Evolutionary conservation across 2,888 invertebrate genomes (phyloP).

Genomic region (Sturmia bella): DNA sequence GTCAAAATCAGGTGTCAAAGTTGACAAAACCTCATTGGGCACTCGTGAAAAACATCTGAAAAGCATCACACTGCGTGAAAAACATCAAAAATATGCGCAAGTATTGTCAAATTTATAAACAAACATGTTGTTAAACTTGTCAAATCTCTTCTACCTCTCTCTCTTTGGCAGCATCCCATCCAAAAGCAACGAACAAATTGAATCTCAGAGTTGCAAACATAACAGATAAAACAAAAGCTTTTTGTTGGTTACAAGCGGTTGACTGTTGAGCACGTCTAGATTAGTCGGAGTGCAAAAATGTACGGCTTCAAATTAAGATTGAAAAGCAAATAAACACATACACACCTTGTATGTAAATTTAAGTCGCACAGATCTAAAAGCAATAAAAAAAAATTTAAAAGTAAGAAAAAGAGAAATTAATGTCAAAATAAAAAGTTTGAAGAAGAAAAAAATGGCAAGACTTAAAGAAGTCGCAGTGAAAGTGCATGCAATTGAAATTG

Average conservation of each 20-base stretch:
- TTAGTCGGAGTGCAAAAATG: conserved; percentile 64
- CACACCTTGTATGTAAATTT: neutral
- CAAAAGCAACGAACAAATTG: neutral
- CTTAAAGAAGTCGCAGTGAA: conserved; percentile 41
- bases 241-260: conserved; percentile 69
- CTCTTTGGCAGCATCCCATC: conserved; percentile 52
- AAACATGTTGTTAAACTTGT: neutral
- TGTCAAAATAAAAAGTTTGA: conserved; percentile 34
- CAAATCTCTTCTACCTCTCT: neutral
- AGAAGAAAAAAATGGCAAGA: conserved; percentile 38
- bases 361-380: conserved; percentile 27
- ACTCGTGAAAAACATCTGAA: neutral
- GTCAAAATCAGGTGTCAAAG: conserved; percentile 11
- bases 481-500: conserved; percentile 56
- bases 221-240: conserved; percentile 45
- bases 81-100: conserved; percentile 53
- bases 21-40: neutral
- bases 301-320: conserved; percentile 46
- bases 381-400: neutral
- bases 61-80: conserved; percentile 16
- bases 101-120: conserved; percentile 33
- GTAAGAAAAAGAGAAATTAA: conserved; percentile 50
- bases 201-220: conserved; percentile 21
- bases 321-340: conserved; percentile 26
- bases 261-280: conserved; percentile 64